Conservation (phyloP, 2,113 vertebrate genomes). For the Tringa solitaria region DNA sequence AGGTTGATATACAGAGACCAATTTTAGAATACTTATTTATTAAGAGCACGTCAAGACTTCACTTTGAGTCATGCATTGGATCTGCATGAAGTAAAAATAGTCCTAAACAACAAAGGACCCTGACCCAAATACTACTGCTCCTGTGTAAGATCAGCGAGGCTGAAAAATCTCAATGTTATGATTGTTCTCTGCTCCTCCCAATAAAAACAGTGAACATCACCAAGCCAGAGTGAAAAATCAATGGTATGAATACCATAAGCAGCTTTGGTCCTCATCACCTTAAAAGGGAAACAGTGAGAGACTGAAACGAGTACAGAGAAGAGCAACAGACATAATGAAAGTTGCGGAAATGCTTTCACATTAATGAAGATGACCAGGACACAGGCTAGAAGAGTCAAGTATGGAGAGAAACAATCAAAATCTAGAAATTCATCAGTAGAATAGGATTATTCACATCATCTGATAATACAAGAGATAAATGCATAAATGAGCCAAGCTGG, state of each 20-base stretch:
- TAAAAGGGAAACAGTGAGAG: background rate
- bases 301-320: background rate
- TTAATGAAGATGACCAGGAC: background rate
- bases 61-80: background rate
- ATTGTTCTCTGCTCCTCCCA: background rate
- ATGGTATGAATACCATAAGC: background rate
- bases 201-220: background rate
- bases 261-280: background rate
- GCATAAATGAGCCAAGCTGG: background rate
- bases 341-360: background rate
- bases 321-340: background rate
- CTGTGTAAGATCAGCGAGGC: rapidly evolving
- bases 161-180: background rate
- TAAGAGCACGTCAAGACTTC: background rate
- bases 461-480: background rate
- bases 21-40: background rate
- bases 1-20: background rate
- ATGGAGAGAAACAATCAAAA: background rate
- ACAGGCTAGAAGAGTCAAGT: background rate
- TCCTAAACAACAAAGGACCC: background rate
- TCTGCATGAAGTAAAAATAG: background rate
- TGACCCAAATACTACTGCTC: background rate
- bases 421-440: background rate
- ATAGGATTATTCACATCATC: background rate
- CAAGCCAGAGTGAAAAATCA: background rate